Conservation (phyloP, 2,113 vertebrate genomes). For the Colossoma macropomum region DNA sequence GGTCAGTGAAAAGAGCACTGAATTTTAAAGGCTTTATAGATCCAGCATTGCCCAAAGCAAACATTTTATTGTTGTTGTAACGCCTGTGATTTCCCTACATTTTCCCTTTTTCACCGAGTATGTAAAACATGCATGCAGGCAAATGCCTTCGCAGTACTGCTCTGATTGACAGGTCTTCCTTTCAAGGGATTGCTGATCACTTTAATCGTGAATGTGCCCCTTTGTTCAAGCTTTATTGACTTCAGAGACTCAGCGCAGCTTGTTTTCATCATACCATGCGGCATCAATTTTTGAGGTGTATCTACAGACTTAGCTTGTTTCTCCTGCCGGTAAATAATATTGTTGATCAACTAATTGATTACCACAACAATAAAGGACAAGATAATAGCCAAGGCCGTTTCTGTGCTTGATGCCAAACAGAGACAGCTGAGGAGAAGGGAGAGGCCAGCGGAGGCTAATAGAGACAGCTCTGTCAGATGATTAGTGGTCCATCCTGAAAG, state of each 20-base stretch:
- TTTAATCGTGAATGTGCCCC: constrained; percentile 75
- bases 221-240: constrained; percentile 63
- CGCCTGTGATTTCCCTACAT: constrained; percentile 72
- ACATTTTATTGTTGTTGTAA: constrained; percentile 71
- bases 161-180: constrained; percentile 76
- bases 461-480: constrained; percentile 72
- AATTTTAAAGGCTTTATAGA: neutral
- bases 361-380: constrained; percentile 30
- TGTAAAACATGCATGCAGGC: constrained; percentile 77
- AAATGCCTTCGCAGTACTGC: constrained; percentile 72
- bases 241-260: constrained; percentile 53
- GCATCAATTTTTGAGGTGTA: constrained; percentile 39
- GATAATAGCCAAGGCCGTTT: constrained; percentile 27
- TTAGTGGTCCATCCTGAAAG: constrained; percentile 60
- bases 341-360: constrained; percentile 48
- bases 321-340: constrained; percentile 44
- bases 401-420: constrained; percentile 31
- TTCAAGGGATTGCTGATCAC: constrained; percentile 69
- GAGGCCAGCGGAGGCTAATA: constrained; percentile 56
- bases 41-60: neutral
- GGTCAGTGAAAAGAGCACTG: too few relatives aligned
- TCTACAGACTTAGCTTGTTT: constrained; percentile 27
- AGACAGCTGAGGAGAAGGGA: constrained; percentile 48
- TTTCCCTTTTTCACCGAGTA: constrained; percentile 75
- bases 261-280: constrained; percentile 50